A percentile compares a stretch with the other conserved stretches of the same genome.
phyloP scores from a whole-genome alignment of 2,888 invertebrate species.

The Resseliella maxima region DNA sequence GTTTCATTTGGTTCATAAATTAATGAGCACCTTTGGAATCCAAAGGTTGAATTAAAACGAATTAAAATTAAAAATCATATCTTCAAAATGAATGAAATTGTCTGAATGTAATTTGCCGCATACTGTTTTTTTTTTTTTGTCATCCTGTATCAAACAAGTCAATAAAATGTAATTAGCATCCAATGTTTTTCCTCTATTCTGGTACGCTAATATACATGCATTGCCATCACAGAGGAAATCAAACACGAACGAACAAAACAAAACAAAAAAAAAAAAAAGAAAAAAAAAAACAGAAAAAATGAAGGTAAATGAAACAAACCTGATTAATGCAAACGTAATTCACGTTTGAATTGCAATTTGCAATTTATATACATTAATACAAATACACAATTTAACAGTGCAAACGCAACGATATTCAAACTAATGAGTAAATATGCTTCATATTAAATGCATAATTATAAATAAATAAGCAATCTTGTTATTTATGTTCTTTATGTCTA shows the following conservation, averaged over 20 bases:
- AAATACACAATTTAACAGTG: conserved; percentile 33
- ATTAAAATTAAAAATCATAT: neutral
- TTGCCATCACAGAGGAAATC: neutral
- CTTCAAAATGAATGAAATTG: neutral
- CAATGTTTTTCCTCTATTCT: neutral
- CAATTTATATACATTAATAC: conserved; percentile 34
- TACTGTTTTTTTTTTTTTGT: no score
- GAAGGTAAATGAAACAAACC: neutral
- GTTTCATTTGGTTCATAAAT: neutral
- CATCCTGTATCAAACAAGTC: conserved; percentile 20
- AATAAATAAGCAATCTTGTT: conserved; percentile 46
- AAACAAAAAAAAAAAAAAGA: neutral
- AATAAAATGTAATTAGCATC: conserved; percentile 38
- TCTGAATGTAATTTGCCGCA: neutral
- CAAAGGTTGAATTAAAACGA: no score
- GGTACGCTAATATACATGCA: neutral
- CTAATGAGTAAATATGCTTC: conserved; percentile 53
- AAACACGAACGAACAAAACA: neutral
- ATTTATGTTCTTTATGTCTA: neutral
- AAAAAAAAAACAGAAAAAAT: neutral
- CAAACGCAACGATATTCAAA: conserved; percentile 4
- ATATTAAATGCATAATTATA: conserved; percentile 52
- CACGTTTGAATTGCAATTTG: conserved; percentile 38
- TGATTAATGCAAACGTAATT: conserved; percentile 55
- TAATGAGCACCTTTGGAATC: neutral